These are phyloP conservation scores for Leuciscus waleckii DNA, from an alignment of 2,797 vertebrate genomes.

Conservation along the genomic window DNA sequence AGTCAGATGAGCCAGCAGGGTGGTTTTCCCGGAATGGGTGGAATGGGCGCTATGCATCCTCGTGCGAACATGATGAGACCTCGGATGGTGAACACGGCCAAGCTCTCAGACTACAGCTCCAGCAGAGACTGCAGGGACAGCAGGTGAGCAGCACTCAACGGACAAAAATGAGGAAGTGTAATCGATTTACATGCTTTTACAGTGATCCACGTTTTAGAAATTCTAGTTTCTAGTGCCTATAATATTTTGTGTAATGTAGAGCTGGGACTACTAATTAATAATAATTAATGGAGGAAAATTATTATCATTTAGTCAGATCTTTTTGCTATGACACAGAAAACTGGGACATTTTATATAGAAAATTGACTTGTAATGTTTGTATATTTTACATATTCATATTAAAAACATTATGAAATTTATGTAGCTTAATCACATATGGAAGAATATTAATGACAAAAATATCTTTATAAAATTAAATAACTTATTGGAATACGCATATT, in stretches of 20 bases:
- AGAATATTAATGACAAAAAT: not conserved
- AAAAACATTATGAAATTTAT: not conserved
- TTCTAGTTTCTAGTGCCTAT: not conserved
- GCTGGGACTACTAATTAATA: not conserved
- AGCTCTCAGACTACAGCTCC: constrained; percentile 94
- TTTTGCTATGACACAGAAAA: not conserved
- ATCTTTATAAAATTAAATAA: not conserved
- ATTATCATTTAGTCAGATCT: not conserved
- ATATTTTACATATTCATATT: not conserved
- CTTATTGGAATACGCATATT: not conserved
- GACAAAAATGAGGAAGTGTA: not conserved
- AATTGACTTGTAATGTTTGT: not conserved
- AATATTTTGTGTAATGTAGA: not conserved
- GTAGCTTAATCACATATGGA: not conserved
- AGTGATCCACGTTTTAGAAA: not conserved
- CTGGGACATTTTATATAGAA: not conserved
- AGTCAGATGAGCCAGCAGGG: constrained; percentile 83
- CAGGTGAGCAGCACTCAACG: constrained; percentile 80
- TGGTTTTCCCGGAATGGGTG: constrained; percentile 76
- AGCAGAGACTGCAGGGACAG: constrained; percentile 95
- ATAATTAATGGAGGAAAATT: not conserved
- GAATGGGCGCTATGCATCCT: constrained; percentile 89
- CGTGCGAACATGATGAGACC: constrained; percentile 87
- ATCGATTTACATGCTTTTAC: not conserved
- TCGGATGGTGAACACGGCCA: constrained; percentile 86